Evolutionary conservation across 2,113 vertebrate species (phyloP).

Genomic region (Dipodomys spectabilis): DNA sequence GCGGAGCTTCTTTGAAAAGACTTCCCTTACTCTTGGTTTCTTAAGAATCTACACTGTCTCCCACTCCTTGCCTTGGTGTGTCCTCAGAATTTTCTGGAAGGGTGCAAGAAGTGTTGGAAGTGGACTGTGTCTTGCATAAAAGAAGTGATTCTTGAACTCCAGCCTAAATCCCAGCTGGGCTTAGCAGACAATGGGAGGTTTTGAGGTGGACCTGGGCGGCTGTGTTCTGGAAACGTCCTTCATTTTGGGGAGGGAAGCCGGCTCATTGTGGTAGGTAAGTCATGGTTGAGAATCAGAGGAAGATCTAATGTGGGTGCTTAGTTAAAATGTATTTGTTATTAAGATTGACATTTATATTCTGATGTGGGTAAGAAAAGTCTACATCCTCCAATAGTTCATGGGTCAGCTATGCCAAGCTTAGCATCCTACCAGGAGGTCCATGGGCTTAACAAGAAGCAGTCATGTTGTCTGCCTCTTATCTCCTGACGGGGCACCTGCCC

Average conservation of each 20-base stretch:
- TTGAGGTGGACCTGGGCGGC: slow-evolving; percentile 43
- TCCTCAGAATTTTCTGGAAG: neutral
- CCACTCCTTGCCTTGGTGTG: too few relatives aligned
- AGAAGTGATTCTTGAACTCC: accelerated
- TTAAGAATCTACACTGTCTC: neutral
- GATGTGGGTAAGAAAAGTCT: neutral
- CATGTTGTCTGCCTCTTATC: neutral
- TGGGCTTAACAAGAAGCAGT: neutral
- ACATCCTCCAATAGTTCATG: neutral
- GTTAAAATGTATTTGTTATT: neutral
- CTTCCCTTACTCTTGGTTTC: neutral
- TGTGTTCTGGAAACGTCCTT: neutral
- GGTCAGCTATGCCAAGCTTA: too few relatives aligned
- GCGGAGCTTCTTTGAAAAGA: neutral
- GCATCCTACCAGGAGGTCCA: accelerated
- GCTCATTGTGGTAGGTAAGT: slow-evolving; percentile 76
- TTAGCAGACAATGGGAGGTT: neutral
- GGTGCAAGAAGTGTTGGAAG: accelerated
- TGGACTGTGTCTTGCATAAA: neutral
- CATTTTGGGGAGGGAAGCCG: slow-evolving; percentile 72
- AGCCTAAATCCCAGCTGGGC: neutral
- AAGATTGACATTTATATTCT: neutral
- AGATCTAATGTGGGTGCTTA: accelerated
- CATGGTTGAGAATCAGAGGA: neutral
- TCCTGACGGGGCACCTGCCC: accelerated